phyloP scores from a whole-genome alignment of 2,888 invertebrate species.

The Ormyrus nitidulus region DNA sequence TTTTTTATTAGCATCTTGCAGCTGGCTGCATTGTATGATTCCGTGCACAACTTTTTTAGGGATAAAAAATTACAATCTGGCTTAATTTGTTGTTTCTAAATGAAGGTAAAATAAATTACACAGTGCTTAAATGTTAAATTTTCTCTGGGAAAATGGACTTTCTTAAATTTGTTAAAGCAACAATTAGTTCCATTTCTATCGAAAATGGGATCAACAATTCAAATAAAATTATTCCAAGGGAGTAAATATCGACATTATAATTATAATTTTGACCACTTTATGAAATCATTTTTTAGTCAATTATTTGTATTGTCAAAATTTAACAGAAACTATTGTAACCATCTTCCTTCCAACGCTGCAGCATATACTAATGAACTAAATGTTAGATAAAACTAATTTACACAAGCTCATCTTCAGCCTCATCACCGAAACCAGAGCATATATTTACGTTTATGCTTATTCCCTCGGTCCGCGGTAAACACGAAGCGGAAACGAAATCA shows the following conservation, averaged over 20 bases:
- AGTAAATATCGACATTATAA: constrained; percentile 96
- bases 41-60: constrained; percentile 27
- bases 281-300: too few relatives aligned
- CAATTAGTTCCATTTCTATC: constrained; percentile 93
- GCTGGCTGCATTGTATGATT: neutral
- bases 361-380: too few relatives aligned
- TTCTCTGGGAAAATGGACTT: constrained; percentile 82
- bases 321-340: too few relatives aligned
- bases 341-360: too few relatives aligned
- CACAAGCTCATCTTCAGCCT: too few relatives aligned
- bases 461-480: too few relatives aligned
- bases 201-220: constrained; percentile 93
- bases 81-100: constrained; percentile 28
- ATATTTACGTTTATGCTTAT: too few relatives aligned
- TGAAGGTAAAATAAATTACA: constrained; percentile 50
- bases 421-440: too few relatives aligned
- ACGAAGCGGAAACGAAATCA: neutral
- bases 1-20: constrained; percentile 13
- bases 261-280: constrained; percentile 83
- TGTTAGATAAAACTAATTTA: too few relatives aligned
- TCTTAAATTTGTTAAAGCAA: constrained; percentile 81
- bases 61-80: constrained; percentile 49
- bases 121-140: constrained; percentile 76
- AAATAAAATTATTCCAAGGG: constrained; percentile 94
- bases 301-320: too few relatives aligned